These are phyloP conservation scores for Oreotragus oreotragus DNA, from an alignment of 2,113 vertebrate genomes.

Conservation along the genomic window DNA sequence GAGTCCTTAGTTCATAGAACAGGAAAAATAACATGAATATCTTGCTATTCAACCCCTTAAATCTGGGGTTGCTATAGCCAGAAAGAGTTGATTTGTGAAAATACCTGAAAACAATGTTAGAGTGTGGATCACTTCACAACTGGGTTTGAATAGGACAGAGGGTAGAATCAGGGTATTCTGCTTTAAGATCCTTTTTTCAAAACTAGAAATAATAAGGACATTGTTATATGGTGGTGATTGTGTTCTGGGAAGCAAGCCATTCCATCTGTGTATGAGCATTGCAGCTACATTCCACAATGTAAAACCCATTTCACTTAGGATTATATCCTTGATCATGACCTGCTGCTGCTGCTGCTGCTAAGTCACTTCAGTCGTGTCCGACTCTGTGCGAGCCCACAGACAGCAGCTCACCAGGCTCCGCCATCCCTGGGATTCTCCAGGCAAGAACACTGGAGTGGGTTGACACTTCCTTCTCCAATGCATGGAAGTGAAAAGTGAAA, in stretches of 20 bases:
- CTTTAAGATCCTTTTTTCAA: constrained; percentile 12
- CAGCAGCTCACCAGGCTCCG: too few relatives aligned
- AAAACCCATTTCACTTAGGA: constrained; percentile 33
- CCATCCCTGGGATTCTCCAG: too few relatives aligned
- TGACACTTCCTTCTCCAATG: too few relatives aligned
- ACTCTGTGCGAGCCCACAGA: too few relatives aligned
- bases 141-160: background rate
- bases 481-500: too few relatives aligned
- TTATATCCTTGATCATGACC: constrained; percentile 49
- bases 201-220: constrained; percentile 40
- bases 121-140: background rate
- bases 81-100: constrained; percentile 19
- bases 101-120: background rate
- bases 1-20: constrained; percentile 21
- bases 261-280: constrained; percentile 12
- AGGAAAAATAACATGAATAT: constrained; percentile 22
- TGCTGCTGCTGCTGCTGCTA: background rate
- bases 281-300: background rate
- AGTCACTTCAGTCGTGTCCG: too few relatives aligned
- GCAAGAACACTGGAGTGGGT: too few relatives aligned
- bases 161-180: background rate
- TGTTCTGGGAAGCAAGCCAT: constrained; percentile 60
- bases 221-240: constrained; percentile 22
- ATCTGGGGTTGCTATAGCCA: background rate
- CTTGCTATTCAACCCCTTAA: background rate